phyloP scores from a whole-genome alignment of 1,140 invertebrate genomes.

The Conopomorpha cramerella region DNA sequence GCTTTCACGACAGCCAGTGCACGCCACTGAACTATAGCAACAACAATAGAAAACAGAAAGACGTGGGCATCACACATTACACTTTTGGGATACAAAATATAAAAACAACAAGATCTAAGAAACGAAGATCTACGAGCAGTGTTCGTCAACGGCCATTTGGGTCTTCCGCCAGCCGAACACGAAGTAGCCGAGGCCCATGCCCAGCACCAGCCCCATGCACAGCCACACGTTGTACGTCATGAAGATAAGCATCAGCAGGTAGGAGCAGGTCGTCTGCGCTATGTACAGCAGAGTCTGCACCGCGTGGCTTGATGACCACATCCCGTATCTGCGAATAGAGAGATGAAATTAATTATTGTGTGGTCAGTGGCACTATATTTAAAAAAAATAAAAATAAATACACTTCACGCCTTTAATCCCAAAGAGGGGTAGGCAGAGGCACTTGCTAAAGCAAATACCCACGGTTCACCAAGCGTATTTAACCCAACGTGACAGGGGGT shows the following conservation, averaged over 20 bases:
- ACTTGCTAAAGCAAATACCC: neutral
- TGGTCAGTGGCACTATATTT: too few species aligned
- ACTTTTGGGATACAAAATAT: too few species aligned
- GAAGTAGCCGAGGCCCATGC: slow-evolving; percentile 90
- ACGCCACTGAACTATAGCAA: too few species aligned
- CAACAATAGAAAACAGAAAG: too few species aligned
- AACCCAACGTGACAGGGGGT: too few species aligned
- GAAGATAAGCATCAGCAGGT: slow-evolving; percentile 96
- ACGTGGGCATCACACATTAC: too few species aligned
- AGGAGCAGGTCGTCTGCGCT: slow-evolving; percentile 87
- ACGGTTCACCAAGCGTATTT: neutral
- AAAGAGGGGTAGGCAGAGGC: slow-evolving; percentile 4
- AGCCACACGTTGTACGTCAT: slow-evolving; percentile 99
- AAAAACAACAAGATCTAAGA: too few species aligned
- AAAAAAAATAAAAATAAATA: neutral
- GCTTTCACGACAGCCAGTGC: too few species aligned
- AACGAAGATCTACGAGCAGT: slow-evolving; percentile 83
- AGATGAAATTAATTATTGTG: neutral
- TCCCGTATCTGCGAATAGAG: slow-evolving; percentile 69
- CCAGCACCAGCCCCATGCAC: slow-evolving; percentile 86
- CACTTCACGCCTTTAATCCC: neutral
- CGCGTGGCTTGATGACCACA: slow-evolving; percentile 79
- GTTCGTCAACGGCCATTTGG: slow-evolving; percentile 86
- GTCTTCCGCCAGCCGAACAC: slow-evolving; percentile 93
- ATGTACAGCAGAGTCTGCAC: slow-evolving; percentile 89